phyloP scores from a whole-genome alignment of 2,888 invertebrate species.

The Orthosia incerta region DNA sequence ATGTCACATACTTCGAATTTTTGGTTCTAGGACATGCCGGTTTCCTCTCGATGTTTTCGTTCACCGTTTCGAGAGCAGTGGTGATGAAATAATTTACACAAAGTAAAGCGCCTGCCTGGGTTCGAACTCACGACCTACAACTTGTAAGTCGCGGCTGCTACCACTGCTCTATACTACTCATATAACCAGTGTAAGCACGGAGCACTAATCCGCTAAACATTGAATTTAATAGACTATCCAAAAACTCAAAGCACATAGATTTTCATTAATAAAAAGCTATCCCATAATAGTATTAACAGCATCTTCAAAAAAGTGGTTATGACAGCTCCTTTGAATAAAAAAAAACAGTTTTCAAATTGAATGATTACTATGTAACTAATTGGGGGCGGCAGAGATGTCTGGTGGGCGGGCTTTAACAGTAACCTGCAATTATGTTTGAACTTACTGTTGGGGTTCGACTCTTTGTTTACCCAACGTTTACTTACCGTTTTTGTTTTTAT shows the following conservation, averaged over 20 bases:
- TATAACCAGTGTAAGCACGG: no score
- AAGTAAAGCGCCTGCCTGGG: no score
- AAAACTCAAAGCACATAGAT: background rate
- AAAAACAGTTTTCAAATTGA: constrained; percentile 59
- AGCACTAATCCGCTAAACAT: no score
- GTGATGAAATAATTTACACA: no score
- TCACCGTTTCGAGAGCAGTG: no score
- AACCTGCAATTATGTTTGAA: constrained; percentile 43
- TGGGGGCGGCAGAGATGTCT: constrained; percentile 43
- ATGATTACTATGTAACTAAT: constrained; percentile 48
- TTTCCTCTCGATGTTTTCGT: no score
- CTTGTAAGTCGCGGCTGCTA: no score
- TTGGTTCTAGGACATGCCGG: no score
- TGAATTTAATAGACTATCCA: no score
- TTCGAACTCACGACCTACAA: no score
- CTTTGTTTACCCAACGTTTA: constrained; percentile 7
- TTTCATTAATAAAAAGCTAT: constrained; percentile 10
- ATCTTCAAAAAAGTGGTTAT: constrained; percentile 13
- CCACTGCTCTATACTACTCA: no score
- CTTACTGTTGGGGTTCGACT: background rate
- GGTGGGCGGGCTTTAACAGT: constrained; percentile 37
- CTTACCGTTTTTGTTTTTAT: background rate
- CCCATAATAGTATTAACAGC: constrained; percentile 24
- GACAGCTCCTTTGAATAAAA: constrained; percentile 26
- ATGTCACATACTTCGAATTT: no score